Evolutionary conservation across 1,140 invertebrate species (phyloP).

Genomic region (Nephila pilipes): DNA sequence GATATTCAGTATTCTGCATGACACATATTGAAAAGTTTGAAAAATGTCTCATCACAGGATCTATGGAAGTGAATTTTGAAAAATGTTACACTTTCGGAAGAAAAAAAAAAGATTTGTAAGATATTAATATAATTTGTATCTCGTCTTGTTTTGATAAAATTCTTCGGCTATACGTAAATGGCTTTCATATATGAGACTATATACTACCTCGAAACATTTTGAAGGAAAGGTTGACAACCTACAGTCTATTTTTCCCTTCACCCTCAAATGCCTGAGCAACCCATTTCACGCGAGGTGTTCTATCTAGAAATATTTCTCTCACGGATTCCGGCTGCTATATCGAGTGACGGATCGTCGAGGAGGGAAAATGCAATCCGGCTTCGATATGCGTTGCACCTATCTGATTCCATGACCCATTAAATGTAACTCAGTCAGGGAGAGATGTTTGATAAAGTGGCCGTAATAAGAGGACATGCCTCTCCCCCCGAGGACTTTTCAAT

Average conservation of each 20-base stretch:
- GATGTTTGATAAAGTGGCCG: neutral
- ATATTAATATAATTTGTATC: no score
- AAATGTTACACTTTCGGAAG: no score
- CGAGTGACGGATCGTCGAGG: neutral
- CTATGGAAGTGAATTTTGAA: no score
- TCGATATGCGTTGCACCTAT: neutral
- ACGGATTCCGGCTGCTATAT: neutral
- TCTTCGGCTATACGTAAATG: neutral
- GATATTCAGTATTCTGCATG: no score
- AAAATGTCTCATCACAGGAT: no score
- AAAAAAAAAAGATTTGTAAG: no score
- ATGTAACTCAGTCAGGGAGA: slow-evolving; percentile 16
- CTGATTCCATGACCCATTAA: slow-evolving; percentile 1
- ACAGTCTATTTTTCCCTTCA: neutral
- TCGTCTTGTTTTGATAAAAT: neutral
- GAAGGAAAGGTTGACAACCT: neutral
- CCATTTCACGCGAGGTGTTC: neutral
- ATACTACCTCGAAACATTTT: neutral
- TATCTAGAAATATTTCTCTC: neutral
- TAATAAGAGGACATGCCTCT: neutral
- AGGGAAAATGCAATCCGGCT: neutral
- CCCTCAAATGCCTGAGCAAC: neutral
- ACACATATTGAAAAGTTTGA: no score
- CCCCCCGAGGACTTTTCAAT: neutral
- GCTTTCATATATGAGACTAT: neutral